Evolutionary conservation across 2,113 vertebrate genomes (phyloP).

Genomic region (Sigmodon hispidus): DNA sequence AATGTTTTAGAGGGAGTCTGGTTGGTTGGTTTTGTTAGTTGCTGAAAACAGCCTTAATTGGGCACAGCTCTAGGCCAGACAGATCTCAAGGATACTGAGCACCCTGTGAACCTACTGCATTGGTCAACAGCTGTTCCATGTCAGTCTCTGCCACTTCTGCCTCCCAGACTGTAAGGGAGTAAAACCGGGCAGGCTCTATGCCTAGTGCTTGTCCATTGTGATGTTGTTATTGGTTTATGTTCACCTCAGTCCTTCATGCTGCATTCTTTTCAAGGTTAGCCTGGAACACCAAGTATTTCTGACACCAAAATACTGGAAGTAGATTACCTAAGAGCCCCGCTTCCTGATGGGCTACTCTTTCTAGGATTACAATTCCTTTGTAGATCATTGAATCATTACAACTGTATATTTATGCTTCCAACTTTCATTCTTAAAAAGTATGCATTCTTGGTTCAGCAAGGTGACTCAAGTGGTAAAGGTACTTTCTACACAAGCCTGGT

Average conservation of each 20-base stretch:
- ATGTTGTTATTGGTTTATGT: not conserved
- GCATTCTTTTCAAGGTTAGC: not conserved
- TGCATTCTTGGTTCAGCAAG: not conserved
- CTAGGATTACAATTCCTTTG: not conserved
- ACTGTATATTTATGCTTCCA: not conserved
- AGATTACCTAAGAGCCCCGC: not conserved
- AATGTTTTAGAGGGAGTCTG: not conserved
- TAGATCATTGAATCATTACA: not conserved
- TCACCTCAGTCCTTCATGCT: not conserved
- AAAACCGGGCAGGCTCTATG: rapidly evolving
- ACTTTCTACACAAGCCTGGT: not conserved
- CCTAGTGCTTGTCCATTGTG: rapidly evolving
- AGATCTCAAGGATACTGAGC: not conserved
- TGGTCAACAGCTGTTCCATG: not conserved
- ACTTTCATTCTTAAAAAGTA: not conserved
- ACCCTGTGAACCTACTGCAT: not conserved
- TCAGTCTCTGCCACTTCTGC: not conserved
- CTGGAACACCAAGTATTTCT: not conserved
- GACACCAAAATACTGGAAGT: not conserved
- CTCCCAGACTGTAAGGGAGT: not conserved
- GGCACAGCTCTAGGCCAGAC: not conserved
- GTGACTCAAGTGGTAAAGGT: not conserved
- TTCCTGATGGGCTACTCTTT: not conserved
- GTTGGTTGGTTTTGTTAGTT: not conserved
- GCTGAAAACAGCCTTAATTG: not conserved